These are phyloP conservation scores for Esox masquinongy DNA, from an alignment of 2,797 vertebrate species.

Conservation along the genomic window DNA sequence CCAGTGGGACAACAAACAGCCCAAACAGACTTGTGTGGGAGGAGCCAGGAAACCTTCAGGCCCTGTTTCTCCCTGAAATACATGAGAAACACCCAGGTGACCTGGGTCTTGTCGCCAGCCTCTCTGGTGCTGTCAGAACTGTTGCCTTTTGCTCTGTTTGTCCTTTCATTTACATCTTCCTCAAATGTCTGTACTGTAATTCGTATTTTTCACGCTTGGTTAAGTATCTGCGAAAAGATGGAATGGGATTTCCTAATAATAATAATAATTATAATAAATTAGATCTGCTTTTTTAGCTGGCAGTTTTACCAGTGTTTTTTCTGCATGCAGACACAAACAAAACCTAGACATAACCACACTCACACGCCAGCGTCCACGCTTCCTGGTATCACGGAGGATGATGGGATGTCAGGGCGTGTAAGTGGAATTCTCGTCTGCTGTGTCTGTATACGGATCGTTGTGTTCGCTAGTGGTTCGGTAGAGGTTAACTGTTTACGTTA, in stretches of 20 bases:
- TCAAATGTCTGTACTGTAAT: neutral
- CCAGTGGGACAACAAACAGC: neutral
- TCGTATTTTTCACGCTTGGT: constrained; percentile 22
- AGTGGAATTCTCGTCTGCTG: constrained; percentile 8
- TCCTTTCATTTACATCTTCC: neutral
- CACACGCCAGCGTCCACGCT: neutral
- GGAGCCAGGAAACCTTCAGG: neutral
- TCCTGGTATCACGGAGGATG: too few relatives aligned
- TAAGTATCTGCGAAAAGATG: constrained; percentile 10
- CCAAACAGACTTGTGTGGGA: constrained; percentile 3
- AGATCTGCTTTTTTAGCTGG: neutral
- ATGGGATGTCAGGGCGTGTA: neutral
- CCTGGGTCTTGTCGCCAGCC: too few relatives aligned
- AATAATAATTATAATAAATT: constrained; percentile 8
- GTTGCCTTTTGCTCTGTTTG: constrained; percentile 23
- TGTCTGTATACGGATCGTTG: constrained; percentile 2
- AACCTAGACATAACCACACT: neutral
- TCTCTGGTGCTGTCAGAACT: neutral
- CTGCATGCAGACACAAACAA: neutral
- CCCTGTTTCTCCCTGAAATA: constrained; percentile 5
- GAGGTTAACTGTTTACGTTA: constrained; percentile 54
- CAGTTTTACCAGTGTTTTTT: neutral
- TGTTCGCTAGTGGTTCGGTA: constrained; percentile 5
- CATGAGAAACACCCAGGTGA: neutral
- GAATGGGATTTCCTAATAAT: constrained; percentile 9